These are phyloP conservation scores for Orius laevigatus DNA, from an alignment of 1,140 invertebrate genomes.

Conservation along the genomic window DNA sequence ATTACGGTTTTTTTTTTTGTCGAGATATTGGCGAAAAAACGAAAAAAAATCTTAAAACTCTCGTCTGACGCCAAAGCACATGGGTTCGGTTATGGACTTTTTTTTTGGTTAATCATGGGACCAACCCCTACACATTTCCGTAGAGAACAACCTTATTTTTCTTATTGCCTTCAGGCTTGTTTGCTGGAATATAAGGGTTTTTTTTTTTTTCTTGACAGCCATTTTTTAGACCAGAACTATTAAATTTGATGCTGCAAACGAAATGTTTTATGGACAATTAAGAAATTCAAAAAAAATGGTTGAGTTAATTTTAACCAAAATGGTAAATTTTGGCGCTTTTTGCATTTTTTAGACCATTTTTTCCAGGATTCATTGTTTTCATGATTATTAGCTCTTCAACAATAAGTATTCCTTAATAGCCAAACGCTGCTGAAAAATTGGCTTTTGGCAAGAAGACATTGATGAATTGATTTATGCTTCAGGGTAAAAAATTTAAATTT, in stretches of 20 bases:
- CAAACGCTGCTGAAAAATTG: conserved; percentile 75
- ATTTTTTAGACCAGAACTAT: conserved; percentile 49
- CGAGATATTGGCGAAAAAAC: no score
- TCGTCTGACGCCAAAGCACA: no score
- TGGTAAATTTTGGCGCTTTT: no score
- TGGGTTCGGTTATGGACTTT: no score
- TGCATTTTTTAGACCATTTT: conserved; percentile 18
- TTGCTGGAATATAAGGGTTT: no score
- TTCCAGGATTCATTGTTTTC: conserved; percentile 13
- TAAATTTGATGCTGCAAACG: conserved; percentile 74
- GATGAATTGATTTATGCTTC: conserved; percentile 81
- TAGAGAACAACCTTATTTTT: no score
- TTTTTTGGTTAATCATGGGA: no score
- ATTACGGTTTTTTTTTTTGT: no score
- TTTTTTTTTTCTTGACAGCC: conserved; percentile 9
- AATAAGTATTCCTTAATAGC: conserved; percentile 60
- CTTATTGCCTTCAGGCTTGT: no score
- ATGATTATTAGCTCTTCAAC: conserved; percentile 43
- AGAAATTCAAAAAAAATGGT: conserved; percentile 75
- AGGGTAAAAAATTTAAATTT: conserved; percentile 29
- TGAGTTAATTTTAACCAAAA: conserved; percentile 67
- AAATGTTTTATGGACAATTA: conserved; percentile 77
- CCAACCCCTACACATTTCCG: no score
- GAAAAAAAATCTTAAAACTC: no score
- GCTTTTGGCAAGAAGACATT: conserved; percentile 76